Conservation (phyloP, 2,797 vertebrate genomes). For the Melanotaenia pygmaea region DNA sequence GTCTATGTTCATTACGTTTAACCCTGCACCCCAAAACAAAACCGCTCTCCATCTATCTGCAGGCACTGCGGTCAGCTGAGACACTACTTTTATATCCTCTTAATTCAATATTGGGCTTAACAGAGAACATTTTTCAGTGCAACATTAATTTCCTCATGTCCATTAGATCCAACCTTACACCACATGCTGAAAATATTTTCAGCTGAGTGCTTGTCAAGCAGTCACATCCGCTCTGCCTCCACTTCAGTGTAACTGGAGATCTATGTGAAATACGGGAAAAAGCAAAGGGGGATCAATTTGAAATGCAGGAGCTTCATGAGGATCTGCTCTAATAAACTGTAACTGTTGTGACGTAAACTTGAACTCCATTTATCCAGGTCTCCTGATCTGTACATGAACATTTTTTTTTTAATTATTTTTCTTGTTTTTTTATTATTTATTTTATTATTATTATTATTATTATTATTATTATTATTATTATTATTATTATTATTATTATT, state of each 20-base stretch:
- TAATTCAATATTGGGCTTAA: constrained; percentile 67
- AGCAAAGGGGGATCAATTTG: constrained; percentile 42
- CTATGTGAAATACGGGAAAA: constrained; percentile 48
- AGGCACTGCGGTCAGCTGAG: constrained; percentile 52
- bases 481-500: no score
- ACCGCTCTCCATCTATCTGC: constrained; percentile 62
- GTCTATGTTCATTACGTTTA: constrained; percentile 76
- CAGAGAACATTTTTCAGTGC: constrained; percentile 67
- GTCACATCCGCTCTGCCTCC: constrained; percentile 63
- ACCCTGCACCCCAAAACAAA: constrained; percentile 61
- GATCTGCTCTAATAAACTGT: constrained; percentile 13
- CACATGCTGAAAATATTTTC: constrained; percentile 52
- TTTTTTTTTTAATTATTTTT: neutral
- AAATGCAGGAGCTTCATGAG: constrained; percentile 24
- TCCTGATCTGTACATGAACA: neutral
- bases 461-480: no score
- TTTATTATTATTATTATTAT: no score
- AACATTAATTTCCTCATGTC: constrained; percentile 72
- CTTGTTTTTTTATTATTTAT: neutral
- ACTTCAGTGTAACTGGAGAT: constrained; percentile 57
- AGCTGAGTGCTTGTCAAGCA: constrained; percentile 65
- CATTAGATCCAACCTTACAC: constrained; percentile 67
- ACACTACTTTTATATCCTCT: constrained; percentile 53
- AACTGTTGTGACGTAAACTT: constrained; percentile 10
- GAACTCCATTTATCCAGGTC: constrained; percentile 10